Evolutionary conservation across 1,140 invertebrate species (phyloP), one percentile per base, ranked within the genome.

Genomic region (Drosophila takahashii): DNA sequence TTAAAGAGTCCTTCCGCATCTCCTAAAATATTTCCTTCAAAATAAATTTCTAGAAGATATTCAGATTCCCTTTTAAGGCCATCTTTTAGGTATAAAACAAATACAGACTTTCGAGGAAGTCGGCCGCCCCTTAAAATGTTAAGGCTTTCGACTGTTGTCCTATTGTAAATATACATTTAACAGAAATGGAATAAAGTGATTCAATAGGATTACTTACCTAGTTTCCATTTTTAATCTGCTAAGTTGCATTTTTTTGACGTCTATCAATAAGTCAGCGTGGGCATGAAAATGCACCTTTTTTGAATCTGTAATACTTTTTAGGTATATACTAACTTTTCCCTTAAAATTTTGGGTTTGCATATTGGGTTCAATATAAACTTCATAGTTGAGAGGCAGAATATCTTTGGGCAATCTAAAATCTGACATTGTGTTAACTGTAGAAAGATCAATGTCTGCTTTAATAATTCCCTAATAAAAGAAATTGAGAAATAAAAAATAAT

Each of bases 1-100:
- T 93, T 94, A 75, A 95, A 96, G 13, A 96, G 92, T 0, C 94
- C 95, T 54, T 94, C 94, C 0, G 93, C 93, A 1, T 87, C 93
- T 3, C 93, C 93, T 73, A 93, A 94, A 57, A 96, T 86, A 44
- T 92, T 93, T 13, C 95, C 95, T 26, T 92, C 92, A 75, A 94
- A 96, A 2, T 84, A 92, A 18, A 96, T 93, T 54, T 93, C 93
- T 5, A 96, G 71, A 56, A 94, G 79, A 10, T 94, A 94, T 16
- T 91, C 90, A 0, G 93, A 91, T 0, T 93, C 93, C 16, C 85
- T 48, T 27, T 93, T 93, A 1, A 94, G 62, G n/a, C 93, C 90
- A 3, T 91, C 77, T 57, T 93, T 94, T 0, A 96, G 90, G 37
- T 93, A 92, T 0, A 95, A 92, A 0, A 93, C 93, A 48, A 92